These are phyloP conservation scores for Aspidapion aeneum DNA, from an alignment of 2,888 invertebrate genomes.

Conservation along the genomic window DNA sequence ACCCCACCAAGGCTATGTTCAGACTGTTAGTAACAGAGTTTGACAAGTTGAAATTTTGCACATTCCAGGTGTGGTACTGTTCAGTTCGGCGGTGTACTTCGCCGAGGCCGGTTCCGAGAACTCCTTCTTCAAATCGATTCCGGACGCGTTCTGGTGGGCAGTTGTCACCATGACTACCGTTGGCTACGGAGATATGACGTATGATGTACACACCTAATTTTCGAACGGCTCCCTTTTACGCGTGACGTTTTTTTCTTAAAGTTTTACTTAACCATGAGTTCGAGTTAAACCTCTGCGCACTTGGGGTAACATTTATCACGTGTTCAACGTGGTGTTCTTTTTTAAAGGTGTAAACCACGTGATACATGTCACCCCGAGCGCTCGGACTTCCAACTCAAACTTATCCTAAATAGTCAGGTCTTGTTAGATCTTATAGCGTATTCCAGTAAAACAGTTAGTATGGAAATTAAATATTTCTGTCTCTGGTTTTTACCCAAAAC, in stretches of 20 bases:
- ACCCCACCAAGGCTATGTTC: not conserved
- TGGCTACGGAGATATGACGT: conserved; percentile 99
- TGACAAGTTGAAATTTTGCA: conserved; percentile 36
- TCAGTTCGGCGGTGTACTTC: conserved; percentile 99
- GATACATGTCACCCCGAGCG: no score
- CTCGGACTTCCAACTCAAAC: no score
- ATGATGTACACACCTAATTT: conserved; percentile 57
- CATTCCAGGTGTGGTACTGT: conserved; percentile 98
- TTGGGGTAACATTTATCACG: no score
- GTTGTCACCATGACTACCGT: conserved; percentile 99
- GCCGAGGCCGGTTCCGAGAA: conserved; percentile 99
- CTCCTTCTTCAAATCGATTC: conserved; percentile 99
- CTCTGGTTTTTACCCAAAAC: no score
- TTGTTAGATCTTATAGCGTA: no score
- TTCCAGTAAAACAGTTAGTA: no score
- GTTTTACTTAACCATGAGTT: no score
- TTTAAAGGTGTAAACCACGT: no score
- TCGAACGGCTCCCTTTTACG: conserved; percentile 1
- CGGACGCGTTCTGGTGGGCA: conserved; percentile 99
- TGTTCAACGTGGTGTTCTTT: no score
- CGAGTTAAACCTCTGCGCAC: no score
- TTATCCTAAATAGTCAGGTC: no score
- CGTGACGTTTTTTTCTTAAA: not conserved
- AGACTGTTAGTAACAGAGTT: not conserved
- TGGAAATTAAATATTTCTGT: no score